Conservation (phyloP, 2,888 invertebrate genomes). For the Polyommatus icarus region DNA sequence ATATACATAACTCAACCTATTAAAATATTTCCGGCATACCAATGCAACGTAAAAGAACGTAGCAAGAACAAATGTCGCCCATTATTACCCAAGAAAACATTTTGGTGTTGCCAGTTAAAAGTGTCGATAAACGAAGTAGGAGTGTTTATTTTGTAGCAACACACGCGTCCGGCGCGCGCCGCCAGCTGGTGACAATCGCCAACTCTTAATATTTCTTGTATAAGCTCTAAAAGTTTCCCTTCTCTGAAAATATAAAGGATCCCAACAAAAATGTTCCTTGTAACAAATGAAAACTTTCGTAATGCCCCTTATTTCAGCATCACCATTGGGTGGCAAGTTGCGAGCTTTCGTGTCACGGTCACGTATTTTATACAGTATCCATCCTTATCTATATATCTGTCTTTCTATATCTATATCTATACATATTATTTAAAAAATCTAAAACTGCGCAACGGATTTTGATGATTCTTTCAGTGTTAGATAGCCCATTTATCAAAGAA, state of each 20-base stretch:
- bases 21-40: background rate
- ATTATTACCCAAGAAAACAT: background rate
- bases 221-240: constrained; percentile 45
- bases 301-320: background rate
- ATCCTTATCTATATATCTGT: no score
- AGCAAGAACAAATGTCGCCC: background rate
- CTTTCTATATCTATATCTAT: no score
- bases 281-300: constrained; percentile 16
- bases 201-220: constrained; percentile 71
- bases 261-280: background rate
- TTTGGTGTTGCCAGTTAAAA: constrained; percentile 14
- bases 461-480: no score
- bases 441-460: no score
- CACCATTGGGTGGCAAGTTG: background rate
- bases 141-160: constrained; percentile 55
- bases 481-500: no score
- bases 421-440: no score
- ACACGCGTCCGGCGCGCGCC: constrained; percentile 48
- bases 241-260: constrained; percentile 11
- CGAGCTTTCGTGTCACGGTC: background rate
- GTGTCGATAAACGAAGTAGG: constrained; percentile 14
- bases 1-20: no score
- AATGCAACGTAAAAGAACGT: background rate
- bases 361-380: background rate
- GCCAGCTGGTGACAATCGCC: constrained; percentile 70